Evolutionary conservation across 2,888 invertebrate genomes (phyloP).

Genomic region (Xanthorhoe spadicearia): DNA sequence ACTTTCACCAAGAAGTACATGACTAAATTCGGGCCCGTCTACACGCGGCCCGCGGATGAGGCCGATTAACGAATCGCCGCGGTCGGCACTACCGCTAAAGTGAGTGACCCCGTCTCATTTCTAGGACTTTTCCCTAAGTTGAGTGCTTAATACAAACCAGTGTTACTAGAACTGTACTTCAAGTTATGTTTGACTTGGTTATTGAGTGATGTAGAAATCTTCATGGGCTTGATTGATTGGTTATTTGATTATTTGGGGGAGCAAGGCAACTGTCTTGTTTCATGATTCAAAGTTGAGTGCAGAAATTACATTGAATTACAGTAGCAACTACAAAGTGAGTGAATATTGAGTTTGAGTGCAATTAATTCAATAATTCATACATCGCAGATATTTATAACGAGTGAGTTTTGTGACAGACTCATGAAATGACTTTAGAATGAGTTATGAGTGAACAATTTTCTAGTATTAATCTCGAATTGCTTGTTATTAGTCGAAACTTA

Average conservation of each 20-base stretch:
- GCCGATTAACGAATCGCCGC: conserved; percentile 65
- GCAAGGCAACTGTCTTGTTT: conserved; percentile 1
- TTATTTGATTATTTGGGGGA: neutral
- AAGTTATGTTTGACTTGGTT: neutral
- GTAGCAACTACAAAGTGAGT: neutral
- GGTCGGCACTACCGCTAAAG: conserved; percentile 22
- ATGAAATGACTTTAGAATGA: neutral
- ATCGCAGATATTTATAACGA: neutral
- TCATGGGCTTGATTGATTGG: neutral
- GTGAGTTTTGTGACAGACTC: neutral
- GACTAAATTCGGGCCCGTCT: conserved; percentile 95
- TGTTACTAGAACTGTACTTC: neutral
- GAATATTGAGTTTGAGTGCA: neutral
- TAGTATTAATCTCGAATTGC: neutral
- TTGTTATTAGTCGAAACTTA: neutral
- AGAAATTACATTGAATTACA: neutral
- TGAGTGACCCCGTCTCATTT: conserved; percentile 19
- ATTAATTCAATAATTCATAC: neutral
- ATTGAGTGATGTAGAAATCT: neutral
- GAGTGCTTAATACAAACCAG: conserved; percentile 5
- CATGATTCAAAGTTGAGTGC: neutral
- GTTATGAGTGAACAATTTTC: neutral
- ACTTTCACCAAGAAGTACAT: conserved; percentile 98
- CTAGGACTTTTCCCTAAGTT: conserved; percentile 27
- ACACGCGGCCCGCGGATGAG: conserved; percentile 89